Evolutionary conservation across 1,140 invertebrate species (phyloP).

Genomic region (Drosophila equinoxialis): DNA sequence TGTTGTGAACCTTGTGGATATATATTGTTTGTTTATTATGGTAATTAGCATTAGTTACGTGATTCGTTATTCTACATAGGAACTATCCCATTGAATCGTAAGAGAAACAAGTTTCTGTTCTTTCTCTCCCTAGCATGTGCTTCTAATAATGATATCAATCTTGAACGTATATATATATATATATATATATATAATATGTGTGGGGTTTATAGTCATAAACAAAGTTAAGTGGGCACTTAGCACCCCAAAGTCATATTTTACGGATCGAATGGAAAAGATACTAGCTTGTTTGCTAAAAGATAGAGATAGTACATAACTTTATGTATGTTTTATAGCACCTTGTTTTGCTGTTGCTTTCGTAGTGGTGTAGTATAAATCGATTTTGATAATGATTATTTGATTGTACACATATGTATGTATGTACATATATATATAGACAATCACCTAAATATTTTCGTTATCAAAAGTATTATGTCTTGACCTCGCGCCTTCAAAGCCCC

Average conservation of each 20-base stretch:
- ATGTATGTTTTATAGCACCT: neutral
- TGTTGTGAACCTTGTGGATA: conserved; percentile 29
- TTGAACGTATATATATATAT: neutral
- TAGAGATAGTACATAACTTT: conserved; percentile 20
- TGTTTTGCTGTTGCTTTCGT: too few relatives aligned
- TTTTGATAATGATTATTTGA: conserved; percentile 17
- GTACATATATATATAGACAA: neutral
- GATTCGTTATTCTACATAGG: conserved; percentile 19
- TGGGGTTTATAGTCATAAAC: conserved; percentile 3
- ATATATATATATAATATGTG: neutral
- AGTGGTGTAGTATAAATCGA: neutral
- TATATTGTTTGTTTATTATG: conserved; percentile 41
- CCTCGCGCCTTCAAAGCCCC: neutral
- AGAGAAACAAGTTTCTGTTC: conserved; percentile 43
- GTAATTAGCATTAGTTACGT: conserved; percentile 49
- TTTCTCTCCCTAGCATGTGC: neutral
- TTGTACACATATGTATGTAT: neutral
- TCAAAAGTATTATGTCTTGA: conserved; percentile 7
- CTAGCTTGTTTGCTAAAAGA: conserved; percentile 2
- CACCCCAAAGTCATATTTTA: conserved; percentile 26
- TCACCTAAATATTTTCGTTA: conserved; percentile 3
- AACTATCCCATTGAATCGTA: conserved; percentile 22
- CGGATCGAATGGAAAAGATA: conserved; percentile 21
- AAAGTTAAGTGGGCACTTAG: conserved; percentile 21
- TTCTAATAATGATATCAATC: conserved; percentile 14